Conservation (phyloP, 2,888 invertebrate species). For the Tetragonisca angustula region DNA sequence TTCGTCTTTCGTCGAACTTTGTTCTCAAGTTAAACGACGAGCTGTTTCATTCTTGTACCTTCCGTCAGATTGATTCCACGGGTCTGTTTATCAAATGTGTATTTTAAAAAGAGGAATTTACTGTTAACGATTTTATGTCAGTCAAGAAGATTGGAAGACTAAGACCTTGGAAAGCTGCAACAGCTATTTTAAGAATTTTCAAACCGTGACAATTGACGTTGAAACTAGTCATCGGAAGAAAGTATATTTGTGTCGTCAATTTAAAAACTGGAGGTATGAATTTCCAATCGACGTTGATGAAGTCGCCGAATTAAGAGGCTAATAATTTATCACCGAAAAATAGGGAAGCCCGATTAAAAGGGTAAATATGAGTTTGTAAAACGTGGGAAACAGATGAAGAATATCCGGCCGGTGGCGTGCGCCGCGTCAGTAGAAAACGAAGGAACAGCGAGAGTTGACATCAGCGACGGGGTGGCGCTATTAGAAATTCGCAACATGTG, state of each 20-base stretch:
- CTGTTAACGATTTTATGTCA: no score
- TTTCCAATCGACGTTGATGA: no score
- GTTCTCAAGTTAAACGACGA: no score
- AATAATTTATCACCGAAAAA: neutral
- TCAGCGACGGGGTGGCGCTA: slow-evolving; percentile 43
- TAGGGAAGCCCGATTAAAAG: neutral
- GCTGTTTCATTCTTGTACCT: no score
- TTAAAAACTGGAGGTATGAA: no score
- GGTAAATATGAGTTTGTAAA: neutral
- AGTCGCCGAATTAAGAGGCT: neutral
- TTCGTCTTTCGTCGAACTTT: no score
- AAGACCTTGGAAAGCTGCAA: neutral
- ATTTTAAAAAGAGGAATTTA: no score
- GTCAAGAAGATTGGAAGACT: neutral
- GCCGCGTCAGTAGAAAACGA: slow-evolving; percentile 41
- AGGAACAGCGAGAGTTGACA: slow-evolving; percentile 54
- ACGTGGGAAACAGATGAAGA: slow-evolving; percentile 61
- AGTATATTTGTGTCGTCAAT: neutral
- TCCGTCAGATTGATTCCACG: no score
- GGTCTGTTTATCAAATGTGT: no score
- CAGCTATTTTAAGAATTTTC: neutral
- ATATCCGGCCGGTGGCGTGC: slow-evolving; percentile 26
- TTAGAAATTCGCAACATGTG: slow-evolving; percentile 75
- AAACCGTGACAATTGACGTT: neutral
- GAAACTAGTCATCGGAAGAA: neutral